phyloP scores from a whole-genome alignment of 2,888 invertebrate genomes.

The Lacanobia wlatinum region DNA sequence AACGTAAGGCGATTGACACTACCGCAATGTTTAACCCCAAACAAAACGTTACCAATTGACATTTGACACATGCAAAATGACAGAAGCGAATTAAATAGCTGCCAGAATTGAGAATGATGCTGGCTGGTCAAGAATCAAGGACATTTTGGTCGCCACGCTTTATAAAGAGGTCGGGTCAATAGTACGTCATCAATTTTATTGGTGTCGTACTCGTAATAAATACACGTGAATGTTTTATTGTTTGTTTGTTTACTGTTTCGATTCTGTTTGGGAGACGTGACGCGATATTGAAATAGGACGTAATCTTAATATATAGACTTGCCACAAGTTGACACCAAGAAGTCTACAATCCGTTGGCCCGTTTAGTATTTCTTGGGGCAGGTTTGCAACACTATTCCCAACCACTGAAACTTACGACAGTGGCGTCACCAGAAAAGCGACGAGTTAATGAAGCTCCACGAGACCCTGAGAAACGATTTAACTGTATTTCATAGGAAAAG shows the following conservation, averaged over 20 bases:
- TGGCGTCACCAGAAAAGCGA: not conserved
- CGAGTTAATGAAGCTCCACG: not conserved
- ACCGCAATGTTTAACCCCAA: constrained; percentile 67
- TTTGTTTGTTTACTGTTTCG: constrained; percentile 23
- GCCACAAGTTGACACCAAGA: not conserved
- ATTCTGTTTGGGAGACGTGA: not conserved
- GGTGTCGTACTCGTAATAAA: constrained; percentile 33
- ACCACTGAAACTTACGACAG: not conserved
- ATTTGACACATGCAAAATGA: constrained; percentile 72
- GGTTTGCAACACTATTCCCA: not conserved
- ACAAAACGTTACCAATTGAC: constrained; percentile 66
- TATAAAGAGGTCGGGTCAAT: constrained; percentile 60
- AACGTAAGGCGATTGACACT: constrained; percentile 53
- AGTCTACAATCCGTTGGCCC: not conserved
- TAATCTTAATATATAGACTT: not conserved
- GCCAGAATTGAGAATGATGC: constrained; percentile 74
- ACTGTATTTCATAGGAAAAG: not conserved
- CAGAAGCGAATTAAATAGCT: constrained; percentile 74
- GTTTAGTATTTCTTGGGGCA: not conserved
- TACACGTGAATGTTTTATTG: constrained; percentile 18
- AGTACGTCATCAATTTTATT: constrained; percentile 63
- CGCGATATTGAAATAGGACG: not conserved
- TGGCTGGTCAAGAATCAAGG: constrained; percentile 75
- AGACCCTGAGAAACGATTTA: not conserved
- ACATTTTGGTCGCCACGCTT: constrained; percentile 55